Evolutionary conservation across 1,140 invertebrate species (phyloP).

Genomic region (Anthonomus grandis): DNA sequence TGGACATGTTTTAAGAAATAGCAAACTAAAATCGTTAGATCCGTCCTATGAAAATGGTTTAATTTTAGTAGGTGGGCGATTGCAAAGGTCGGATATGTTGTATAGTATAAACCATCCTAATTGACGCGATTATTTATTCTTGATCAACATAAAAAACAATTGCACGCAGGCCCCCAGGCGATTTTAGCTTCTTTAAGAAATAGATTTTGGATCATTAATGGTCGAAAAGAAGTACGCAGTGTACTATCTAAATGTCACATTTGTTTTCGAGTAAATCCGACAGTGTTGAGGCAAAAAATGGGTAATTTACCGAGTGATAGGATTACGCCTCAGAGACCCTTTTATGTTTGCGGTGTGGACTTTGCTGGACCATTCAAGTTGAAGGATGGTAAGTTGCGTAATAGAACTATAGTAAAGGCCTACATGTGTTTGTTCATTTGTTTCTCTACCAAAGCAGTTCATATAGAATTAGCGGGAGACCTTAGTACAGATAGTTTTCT

Average conservation of each 20-base stretch:
- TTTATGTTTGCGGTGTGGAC: conserved; percentile 4
- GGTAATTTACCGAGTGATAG: conserved; percentile 5
- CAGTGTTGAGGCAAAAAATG: conserved; percentile 4
- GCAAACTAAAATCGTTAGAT: conserved; percentile 8
- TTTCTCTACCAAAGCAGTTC: neutral
- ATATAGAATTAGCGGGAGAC: neutral
- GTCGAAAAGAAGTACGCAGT: neutral
- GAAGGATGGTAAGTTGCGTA: neutral
- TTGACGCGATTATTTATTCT: conserved; percentile 6
- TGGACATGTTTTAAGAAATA: neutral
- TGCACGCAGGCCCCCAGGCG: neutral
- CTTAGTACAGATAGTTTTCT: conserved; percentile 37
- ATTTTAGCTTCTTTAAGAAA: neutral
- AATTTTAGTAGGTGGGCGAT: conserved; percentile 10
- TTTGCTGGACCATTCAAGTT: neutral
- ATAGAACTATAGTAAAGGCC: neutral
- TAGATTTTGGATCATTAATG: neutral
- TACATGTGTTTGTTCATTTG: neutral
- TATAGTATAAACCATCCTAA: neutral
- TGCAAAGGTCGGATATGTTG: conserved; percentile 2
- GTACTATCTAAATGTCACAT: conserved; percentile 3
- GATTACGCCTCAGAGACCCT: conserved; percentile 4
- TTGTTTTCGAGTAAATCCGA: conserved; percentile 11
- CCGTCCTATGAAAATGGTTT: conserved; percentile 4
- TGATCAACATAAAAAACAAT: neutral